Evolutionary conservation across 2,113 vertebrate species (phyloP), one percentile per base, ranked within the genome.

Genomic region (Notothenia rossii): DNA sequence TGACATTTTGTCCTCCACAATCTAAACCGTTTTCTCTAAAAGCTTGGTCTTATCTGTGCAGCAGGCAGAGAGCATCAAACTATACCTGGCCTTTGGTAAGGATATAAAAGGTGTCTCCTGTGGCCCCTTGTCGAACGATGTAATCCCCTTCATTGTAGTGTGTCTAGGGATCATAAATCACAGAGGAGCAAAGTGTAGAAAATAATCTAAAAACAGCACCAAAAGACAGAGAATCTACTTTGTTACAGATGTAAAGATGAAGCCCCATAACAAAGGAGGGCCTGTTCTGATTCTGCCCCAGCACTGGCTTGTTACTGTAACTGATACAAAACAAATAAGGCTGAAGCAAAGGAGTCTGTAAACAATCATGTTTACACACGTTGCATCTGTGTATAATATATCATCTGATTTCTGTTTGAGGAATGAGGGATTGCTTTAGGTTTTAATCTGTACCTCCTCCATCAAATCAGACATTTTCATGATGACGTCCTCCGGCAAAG

Each of bases 61-160:
- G 51, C 49, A 67, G 33, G 18, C 33, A 77, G 75, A 65, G 61
- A 72, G 65, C 72, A 66, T 72, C 61, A 5, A 61, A 17, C 77
- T 88, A 88, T 82, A 96, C 95, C 94, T 95, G 94, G 74, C 95
- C 95, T 80, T 92, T 92, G 74, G 84, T 94, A 71, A 96, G 91
- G 89, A 96, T 90, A 88, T 95, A 95, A 88, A 95, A 92, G 25
- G 85, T 93, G 83, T 95, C 94, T 76, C 90, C 94, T 10, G 87
- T 85, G 74, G 86, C 79, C 6, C 94, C 95, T 54, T 95, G 92
- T 69, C 82, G 86, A 74, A 95, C 86, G 53, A 96, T 88, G 87
- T 90, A 94, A 58, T 95, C 93, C 15, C 94, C 94, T 10, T 95
- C 93, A 14, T 65, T 49, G 80, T 94, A 95, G 85, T 86, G 91